Base-by-base conservation (phyloP, 2,113 vertebrate genomes). In the Cichladusa arquata region DNA sequence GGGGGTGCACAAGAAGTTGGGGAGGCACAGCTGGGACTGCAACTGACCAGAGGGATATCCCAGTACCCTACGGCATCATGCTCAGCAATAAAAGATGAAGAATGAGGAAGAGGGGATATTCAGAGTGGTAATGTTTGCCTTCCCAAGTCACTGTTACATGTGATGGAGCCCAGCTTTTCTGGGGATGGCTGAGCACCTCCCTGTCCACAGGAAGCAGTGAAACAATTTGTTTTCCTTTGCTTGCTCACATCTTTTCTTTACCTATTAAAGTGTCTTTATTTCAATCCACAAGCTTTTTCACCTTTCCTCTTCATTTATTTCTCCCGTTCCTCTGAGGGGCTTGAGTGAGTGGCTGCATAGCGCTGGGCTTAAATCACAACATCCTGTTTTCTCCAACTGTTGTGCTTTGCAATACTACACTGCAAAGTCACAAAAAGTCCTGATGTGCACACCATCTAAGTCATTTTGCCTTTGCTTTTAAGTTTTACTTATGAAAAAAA, bases 401-500 rank as follows among this genome's bases (percentile, higher is more conserved):
- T 70, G 18, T 44, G 58, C 26, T 19, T 38, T 48, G 38, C 60
- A 62, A 23, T 87, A 67, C 44, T 60, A 28, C 40, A 51, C 40
- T 60, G 31, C 18, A 96, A 91, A 82, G 14, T 42, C 11, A 25
- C 38, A 92, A 36, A 76, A 88, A 79, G 72, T 90, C 25, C n/a
- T 36, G 42, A 84, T n/a, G 11, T 11, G 45, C 33, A n/a, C 13
- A 53, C 5, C 11, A 45, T 24, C n/a, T 60, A 40, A n/a, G 19
- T 58, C 19, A 40, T 28, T 45, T 47, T 4, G 6, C 11, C 70
- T 95, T 93, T 62, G 6, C 23, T 51, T 81, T 94, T 77, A 72
- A 84, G 50, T 53, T 93, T 90, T 33, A 90, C 20, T 73, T 76
- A 83, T 34, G 10, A 61, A 92, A 77, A 84, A 50, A 67, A 56